Evolutionary conservation across 2,113 vertebrate species (phyloP).

Genomic region (Psilopogon haemacephalus): DNA sequence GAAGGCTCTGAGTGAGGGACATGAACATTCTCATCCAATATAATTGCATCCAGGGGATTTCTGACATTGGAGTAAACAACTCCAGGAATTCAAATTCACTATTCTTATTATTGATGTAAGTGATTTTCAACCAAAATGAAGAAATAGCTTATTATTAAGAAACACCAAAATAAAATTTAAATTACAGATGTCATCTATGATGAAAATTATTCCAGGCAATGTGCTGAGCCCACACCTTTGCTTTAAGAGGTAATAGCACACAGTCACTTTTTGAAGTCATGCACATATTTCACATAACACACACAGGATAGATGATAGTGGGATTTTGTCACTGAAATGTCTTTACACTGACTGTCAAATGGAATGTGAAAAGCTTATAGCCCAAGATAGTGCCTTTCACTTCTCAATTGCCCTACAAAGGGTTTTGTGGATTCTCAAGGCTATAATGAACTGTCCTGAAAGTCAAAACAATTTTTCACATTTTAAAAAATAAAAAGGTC

Average conservation of each 20-base stretch:
- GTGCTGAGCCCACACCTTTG: background rate
- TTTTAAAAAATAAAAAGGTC: background rate
- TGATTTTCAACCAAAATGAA: conserved; percentile 2
- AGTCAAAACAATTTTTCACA: background rate
- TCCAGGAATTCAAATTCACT: background rate
- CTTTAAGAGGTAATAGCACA: background rate
- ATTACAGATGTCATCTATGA: background rate
- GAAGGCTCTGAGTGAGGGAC: conserved; percentile 24
- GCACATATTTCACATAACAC: background rate
- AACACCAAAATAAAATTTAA: background rate
- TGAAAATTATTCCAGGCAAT: background rate
- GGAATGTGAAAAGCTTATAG: background rate
- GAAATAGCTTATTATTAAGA: background rate
- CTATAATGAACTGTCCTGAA: background rate
- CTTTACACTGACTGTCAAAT: background rate
- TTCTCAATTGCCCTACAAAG: background rate
- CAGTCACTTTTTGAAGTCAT: background rate
- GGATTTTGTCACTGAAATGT: background rate
- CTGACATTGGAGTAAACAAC: conserved; percentile 48
- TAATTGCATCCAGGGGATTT: conserved; percentile 45
- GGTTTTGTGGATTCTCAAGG: background rate
- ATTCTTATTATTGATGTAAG: background rate
- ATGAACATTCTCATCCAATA: conserved; percentile 30
- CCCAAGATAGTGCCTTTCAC: background rate
- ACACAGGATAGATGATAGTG: background rate